Evolutionary conservation across 2,113 vertebrate species (phyloP).

Genomic region (Oplegnathus fasciatus): DNA sequence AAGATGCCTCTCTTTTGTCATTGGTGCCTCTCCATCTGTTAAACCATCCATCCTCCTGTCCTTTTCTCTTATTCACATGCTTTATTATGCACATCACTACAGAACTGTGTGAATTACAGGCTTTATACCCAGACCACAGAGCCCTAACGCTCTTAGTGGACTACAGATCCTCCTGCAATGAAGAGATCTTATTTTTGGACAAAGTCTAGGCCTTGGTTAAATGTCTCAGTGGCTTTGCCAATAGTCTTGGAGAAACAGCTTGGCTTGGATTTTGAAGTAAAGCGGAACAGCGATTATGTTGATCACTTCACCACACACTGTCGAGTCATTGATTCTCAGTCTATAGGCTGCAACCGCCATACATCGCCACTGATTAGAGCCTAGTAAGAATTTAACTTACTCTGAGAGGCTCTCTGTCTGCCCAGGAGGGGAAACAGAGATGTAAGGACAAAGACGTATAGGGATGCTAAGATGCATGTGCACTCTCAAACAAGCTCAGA

Average conservation of each 20-base stretch:
- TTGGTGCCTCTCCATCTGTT: constrained; percentile 45
- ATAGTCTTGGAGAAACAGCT: constrained; percentile 71
- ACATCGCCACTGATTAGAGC: constrained; percentile 71
- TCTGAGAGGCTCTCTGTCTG: constrained; percentile 54
- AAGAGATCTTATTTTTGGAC: constrained; percentile 55
- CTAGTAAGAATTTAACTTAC: constrained; percentile 61
- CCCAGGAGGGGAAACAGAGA: constrained; percentile 22
- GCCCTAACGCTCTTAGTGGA: constrained; percentile 15
- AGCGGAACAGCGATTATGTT: constrained; percentile 69
- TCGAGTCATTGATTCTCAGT: constrained; percentile 77
- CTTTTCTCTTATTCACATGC: constrained; percentile 37
- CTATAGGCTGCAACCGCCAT: constrained; percentile 69
- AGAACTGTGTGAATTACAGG: constrained; percentile 15
- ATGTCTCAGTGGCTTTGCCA: constrained; percentile 66
- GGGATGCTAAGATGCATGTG: constrained; percentile 8
- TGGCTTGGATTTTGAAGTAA: constrained; percentile 73
- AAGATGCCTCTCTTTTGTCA: constrained; percentile 29
- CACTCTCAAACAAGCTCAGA: constrained; percentile 51
- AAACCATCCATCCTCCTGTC: constrained; percentile 53
- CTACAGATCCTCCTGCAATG: constrained; percentile 42
- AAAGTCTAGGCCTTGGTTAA: constrained; percentile 47
- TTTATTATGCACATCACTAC: constrained; percentile 36
- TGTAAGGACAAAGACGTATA: constrained; percentile 33
- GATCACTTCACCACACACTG: constrained; percentile 76
- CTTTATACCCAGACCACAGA: constrained; percentile 39